Base-by-base conservation (phyloP, 1,140 invertebrate species). In the Drosophila aff. region DNA sequence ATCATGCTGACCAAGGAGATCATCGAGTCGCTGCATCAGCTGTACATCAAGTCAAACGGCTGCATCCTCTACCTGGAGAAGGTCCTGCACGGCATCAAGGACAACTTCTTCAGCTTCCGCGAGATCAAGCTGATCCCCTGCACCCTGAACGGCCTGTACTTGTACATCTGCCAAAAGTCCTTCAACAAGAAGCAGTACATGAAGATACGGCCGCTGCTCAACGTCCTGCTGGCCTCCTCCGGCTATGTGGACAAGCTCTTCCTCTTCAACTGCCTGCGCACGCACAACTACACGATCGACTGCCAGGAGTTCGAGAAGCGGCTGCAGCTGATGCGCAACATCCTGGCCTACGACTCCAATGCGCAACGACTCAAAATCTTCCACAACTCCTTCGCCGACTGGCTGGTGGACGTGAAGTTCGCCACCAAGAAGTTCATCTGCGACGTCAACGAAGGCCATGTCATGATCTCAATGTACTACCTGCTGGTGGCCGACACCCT, bases 1-100 rank as follows among this genome's bases (percentile, higher is more conserved):
- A 92, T 92, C n/a, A 92, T 93, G 92, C 57, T 93, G 28, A 93
- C 91, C 47, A 81, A 94, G 40, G 97, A 98, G 83, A 98, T 98
- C 1, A 98, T 98, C 0, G 98, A 99, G 79, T 98, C 98, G 93
- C 93, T 99, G 9, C 99, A 99, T 93, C 98, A 99, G 83, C 94
- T 99, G 9, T 96, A 99, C 85, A 99, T 99, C 75, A 99, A 99
- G 93, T 98, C 97, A 87, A 98, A 99, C 92, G 98, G 98, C 1
- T 99, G 98, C 91, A 97, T 99, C 80, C 94, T 99, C 1, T 99
- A 99, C 84, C 93, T 99, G 64, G 97, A 99, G 92, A 98, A 97
- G 93, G 97, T 98, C 4, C 93, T 99, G 28, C 98, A 99, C 82
- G 98, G 98, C 0, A 97, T 99, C 1, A 96, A 97, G 2, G 97